phyloP scores from a whole-genome alignment of 2,888 invertebrate genomes.

The Hesperia comma region DNA sequence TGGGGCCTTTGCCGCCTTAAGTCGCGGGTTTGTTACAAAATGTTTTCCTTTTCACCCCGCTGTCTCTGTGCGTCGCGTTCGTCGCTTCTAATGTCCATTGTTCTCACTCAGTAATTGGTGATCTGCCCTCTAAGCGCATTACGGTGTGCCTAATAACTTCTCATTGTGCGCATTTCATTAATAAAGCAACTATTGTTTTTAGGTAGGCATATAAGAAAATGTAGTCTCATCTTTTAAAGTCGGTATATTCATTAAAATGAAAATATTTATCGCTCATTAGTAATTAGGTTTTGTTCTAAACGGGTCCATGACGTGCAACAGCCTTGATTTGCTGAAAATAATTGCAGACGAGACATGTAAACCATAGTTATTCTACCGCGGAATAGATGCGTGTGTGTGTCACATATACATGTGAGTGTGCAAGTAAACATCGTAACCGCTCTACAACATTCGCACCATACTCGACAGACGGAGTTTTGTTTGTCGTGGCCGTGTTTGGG shows the following conservation, averaged over 20 bases:
- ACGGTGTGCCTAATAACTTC: slow-evolving; percentile 29
- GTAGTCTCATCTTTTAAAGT: too few species aligned
- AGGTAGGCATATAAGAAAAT: slow-evolving; percentile 11
- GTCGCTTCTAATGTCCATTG: slow-evolving; percentile 42
- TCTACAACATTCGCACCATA: slow-evolving; percentile 9
- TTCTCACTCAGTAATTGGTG: slow-evolving; percentile 37
- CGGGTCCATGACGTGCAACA: too few species aligned
- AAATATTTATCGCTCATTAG: too few species aligned
- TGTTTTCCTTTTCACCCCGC: slow-evolving; percentile 46
- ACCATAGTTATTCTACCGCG: background rate
- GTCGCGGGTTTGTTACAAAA: slow-evolving; percentile 57
- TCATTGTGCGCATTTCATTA: slow-evolving; percentile 35
- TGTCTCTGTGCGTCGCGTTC: slow-evolving; percentile 41
- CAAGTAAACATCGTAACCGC: slow-evolving; percentile 12
- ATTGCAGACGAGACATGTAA: too few species aligned
- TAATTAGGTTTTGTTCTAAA: too few species aligned
- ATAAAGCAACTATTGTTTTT: slow-evolving; percentile 28
- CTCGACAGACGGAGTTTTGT: slow-evolving; percentile 34
- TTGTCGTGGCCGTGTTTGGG: slow-evolving; percentile 30
- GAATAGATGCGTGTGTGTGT: background rate
- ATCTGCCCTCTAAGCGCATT: slow-evolving; percentile 36
- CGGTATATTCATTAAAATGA: too few species aligned
- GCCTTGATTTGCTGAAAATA: too few species aligned
- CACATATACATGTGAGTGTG: background rate
- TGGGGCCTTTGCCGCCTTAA: slow-evolving; percentile 62